Base-by-base conservation (phyloP, 2,888 invertebrate genomes). In the Flabesymbios commensalis region DNA sequence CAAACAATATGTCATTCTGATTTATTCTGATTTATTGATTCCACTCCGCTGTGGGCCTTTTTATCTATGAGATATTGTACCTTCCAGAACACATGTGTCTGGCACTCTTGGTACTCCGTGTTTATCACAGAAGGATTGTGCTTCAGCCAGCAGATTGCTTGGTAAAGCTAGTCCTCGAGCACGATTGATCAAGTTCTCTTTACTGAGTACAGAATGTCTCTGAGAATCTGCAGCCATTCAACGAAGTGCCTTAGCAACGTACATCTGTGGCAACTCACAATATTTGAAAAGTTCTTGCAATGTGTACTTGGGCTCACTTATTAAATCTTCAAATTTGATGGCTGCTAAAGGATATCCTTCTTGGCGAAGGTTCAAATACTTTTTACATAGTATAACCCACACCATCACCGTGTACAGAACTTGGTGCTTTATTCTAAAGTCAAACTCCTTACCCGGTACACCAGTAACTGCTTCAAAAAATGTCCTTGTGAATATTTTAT, bases 161-260 rank as follows among this genome's bases (percentile, higher is more conserved):
- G 28, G 17, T 29, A 41, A 61, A 1, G 29, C 7, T 28, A 54
- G 49, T 36, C 43, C 17, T n/a, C 29, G 17, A 26, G 32, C 24
- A n/a, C 31, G 22, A 24, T 55, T 45, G 22, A 59, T 32, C n/a
- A 28, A n/a, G n/a, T n/a, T n/a, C 19, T 56, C 53, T 4, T 10
- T 43, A 28, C 52, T 43, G 26, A 65, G 36, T 3, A 41, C 47
- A 33, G 62, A 59, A 5, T 43, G 48, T 26, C 28, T 32, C 33
- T 65, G 65, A 3, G 62, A 63, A 47, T 65, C 65, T 33, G 51
- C 48, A 26, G 51, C 41, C 1, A 65, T 39, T 1, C 59, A 55
- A 22, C 55, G 5, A 3, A n/a, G 19, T 14, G 63, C 45, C 29
- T 49, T 33, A n/a, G 29, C 31, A 10, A 39, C 59, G 14, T 48